Evolutionary conservation across 2,113 vertebrate genomes (phyloP), one percentile per base, ranked within the genome.

Genomic region (Neodontobutis hainanensis): DNA sequence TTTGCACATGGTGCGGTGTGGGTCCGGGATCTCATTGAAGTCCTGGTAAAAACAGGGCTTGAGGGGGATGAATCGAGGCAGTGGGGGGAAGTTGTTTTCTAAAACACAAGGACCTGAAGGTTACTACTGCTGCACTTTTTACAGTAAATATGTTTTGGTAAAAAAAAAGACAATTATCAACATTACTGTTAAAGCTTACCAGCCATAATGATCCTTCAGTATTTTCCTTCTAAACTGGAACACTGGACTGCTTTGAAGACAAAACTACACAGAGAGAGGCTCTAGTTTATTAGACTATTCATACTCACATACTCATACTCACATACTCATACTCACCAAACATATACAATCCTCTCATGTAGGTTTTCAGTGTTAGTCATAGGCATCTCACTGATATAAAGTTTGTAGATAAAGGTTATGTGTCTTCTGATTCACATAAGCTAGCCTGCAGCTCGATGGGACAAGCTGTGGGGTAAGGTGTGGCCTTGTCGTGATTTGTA

Each of bases 1-100:
- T 81, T 97, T 98, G 90, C 95, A 94, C 91, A 97, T 95, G 81
- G 89, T 94, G 45, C 94, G 95, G 55, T 90, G 93, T 68, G 94
- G 93, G 1, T 96, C 95, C 0, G 97, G 97, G 77, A 99, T 99
- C 0, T 96, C 97, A 1, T 98, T 95, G 8, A 99, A 98, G 85
- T 99, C 96, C 83, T 99, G 97, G 85, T 99, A 98, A 88, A 99
- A 99, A 86, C 97, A 99, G 7, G 97, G 97, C 93, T 95, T 99
- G 83, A 99, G 87, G 0, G 96, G 97, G 88, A 98, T 97, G 92
- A 99, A 98, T 8, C 90, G 92, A 11, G 97, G 97, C 73, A 99
- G 89, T 1, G 96, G 97, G 43, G 97, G 97, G 70, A 99, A 99
- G 88, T 99, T 99, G 93, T 99, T 97, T 84, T 98, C 97, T 99